A percentile compares a stretch with the other conserved stretches of the same genome.
phyloP scores from a whole-genome alignment of 2,888 invertebrate species.

The Argyresthia albistria region DNA sequence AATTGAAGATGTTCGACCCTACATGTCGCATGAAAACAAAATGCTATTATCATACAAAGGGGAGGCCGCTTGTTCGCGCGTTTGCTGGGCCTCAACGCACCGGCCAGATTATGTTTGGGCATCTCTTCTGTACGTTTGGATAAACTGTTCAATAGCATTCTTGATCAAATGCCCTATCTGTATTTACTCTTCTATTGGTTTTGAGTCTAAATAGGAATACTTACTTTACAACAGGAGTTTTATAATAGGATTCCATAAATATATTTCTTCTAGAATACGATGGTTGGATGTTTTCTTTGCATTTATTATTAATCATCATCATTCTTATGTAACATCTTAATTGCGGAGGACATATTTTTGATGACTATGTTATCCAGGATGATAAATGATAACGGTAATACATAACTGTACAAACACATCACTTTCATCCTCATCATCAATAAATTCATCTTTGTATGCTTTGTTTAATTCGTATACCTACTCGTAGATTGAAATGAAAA shows the following conservation, averaged over 20 bases:
- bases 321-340: background rate
- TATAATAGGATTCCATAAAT: too few species aligned
- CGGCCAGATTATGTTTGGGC: too few species aligned
- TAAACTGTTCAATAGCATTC: too few species aligned
- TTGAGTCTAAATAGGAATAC: background rate
- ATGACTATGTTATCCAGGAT: background rate
- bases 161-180: background rate
- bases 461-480: background rate
- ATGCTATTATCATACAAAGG: conserved; percentile 49
- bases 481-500: too few species aligned
- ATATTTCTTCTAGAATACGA: background rate
- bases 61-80: conserved; percentile 19
- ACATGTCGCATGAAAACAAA: conserved; percentile 24
- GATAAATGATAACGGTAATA: too few species aligned
- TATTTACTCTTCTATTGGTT: background rate
- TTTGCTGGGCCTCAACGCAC: too few species aligned
- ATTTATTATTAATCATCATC: too few species aligned
- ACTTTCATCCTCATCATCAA: background rate
- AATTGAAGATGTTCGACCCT: too few species aligned
- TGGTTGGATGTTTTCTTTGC: too few species aligned
- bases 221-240: background rate
- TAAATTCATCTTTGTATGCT: background rate
- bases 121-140: too few species aligned
- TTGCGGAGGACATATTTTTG: background rate
- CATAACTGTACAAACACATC: too few species aligned